phyloP scores from a whole-genome alignment of 2,888 invertebrate genomes.

The Agrotis ipsilon region DNA sequence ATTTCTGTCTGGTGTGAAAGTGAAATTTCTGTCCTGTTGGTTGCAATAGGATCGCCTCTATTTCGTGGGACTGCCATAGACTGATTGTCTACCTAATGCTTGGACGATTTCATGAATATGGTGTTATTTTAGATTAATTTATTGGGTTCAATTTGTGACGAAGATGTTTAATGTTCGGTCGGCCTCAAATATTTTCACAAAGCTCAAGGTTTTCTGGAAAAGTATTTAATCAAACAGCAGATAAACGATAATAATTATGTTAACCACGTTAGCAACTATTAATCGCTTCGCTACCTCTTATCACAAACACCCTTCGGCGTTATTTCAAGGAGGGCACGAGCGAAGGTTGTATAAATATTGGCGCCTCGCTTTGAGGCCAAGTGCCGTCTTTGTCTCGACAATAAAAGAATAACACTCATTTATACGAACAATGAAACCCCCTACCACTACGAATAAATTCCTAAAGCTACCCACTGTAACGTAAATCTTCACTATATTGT shows the following conservation, averaged over 20 bases:
- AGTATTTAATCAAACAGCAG: too few species aligned
- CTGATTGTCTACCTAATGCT: too few species aligned
- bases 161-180: too few species aligned
- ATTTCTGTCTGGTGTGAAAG: too few species aligned
- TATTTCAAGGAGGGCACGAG: slow-evolving; percentile 74
- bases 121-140: too few species aligned
- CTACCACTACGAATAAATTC: slow-evolving; percentile 65
- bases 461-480: slow-evolving; percentile 63
- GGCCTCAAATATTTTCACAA: not conserved
- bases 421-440: slow-evolving; percentile 84
- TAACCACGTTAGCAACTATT: not conserved
- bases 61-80: too few species aligned
- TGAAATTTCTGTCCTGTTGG: too few species aligned
- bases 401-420: slow-evolving; percentile 91
- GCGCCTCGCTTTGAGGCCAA: slow-evolving; percentile 86
- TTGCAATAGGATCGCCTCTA: too few species aligned
- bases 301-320: slow-evolving; percentile 52
- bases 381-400: slow-evolving; percentile 88
- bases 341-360: slow-evolving; percentile 88
- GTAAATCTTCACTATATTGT: slow-evolving; percentile 66
- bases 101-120: too few species aligned
- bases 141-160: too few species aligned
- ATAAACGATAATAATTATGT: not conserved
- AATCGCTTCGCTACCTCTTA: slow-evolving; percentile 55
- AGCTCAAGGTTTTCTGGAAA: not conserved